Evolutionary conservation across 1,140 invertebrate species (phyloP), one percentile per base, ranked within the genome.

Genomic region (Drosophila sp.): DNA sequence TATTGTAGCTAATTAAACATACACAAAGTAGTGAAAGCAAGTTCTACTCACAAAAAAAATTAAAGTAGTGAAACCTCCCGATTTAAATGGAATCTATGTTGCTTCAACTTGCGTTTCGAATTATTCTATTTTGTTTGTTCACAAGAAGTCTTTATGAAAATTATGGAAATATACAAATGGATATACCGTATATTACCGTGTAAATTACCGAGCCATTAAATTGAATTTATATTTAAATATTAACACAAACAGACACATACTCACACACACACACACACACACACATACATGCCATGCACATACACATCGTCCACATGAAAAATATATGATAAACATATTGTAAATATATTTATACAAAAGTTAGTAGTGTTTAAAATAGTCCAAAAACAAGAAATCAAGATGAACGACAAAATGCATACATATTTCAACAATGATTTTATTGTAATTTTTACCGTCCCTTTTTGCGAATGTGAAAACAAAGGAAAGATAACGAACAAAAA

Each of bases 401-500:
- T 62, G 70, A 70, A 55, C 54, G 41, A 58, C 56, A 69, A 65
- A 50, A 72, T 71, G 67, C 71, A 82, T 82, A 62, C 68, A 79
- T 82, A 82, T 87, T 87, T 89, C 80, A 75, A 66, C 44, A 83
- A 91, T 91, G 84, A 91, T 91, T 91, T 91, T 91, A 91, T 91
- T 91, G 89, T 90, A 91, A 91, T 91, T 91, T 80, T 90, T 90
- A 91, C 89, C 89, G 89, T 91, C 89, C 89, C 89, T 91, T 91
- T 91, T 82, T 91, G 84, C 84, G 72, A 89, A 76, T 74, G 50
- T 27, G 23, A 27, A 50, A 50, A 25, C 23, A 27, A 50, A 27
- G 23, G 10, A 47, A 50, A 27, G 23, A 7, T 54, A 76, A 40
- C 7, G 33, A 67, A 72, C 47, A 30, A 33, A 33, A 8, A 33